phyloP scores from a whole-genome alignment of 1,140 invertebrate species.

The Microplitis mediator region DNA sequence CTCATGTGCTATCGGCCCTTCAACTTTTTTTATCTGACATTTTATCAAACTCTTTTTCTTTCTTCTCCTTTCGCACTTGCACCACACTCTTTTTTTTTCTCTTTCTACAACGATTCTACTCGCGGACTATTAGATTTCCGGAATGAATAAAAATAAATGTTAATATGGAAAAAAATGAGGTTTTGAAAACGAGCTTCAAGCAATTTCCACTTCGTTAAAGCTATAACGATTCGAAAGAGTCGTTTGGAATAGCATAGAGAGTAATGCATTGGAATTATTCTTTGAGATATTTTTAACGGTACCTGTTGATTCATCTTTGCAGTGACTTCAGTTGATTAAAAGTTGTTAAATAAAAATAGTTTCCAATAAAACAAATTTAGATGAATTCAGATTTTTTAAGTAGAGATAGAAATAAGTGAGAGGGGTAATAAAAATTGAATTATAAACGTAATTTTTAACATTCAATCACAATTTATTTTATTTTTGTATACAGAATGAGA shows the following conservation, averaged over 20 bases:
- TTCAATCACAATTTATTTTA: no score
- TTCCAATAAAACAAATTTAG: no score
- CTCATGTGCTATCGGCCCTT: background rate
- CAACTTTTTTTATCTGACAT: background rate
- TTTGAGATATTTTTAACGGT: background rate
- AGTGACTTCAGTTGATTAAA: background rate
- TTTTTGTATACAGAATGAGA: no score
- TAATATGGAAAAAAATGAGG: background rate
- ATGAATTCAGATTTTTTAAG: no score
- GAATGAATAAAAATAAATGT: conserved; percentile 11
- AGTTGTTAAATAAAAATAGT: no score
- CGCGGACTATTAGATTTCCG: background rate
- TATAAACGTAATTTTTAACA: no score
- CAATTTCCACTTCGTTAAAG: conserved; percentile 29
- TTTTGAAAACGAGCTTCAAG: conserved; percentile 3
- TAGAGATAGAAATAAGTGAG: no score
- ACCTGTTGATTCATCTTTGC: background rate
- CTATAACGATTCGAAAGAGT: background rate
- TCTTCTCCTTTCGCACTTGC: background rate
- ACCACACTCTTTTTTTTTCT: background rate
- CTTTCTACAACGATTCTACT: background rate
- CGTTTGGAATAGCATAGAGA: background rate
- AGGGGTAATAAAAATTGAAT: no score
- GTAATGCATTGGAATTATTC: background rate
- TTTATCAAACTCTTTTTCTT: background rate